Percentiles rank a stretch among this genome's conserved stretches.
These are phyloP conservation scores for Solenopsis fugax DNA, from an alignment of 1,140 invertebrate genomes.

Conservation along the genomic window DNA sequence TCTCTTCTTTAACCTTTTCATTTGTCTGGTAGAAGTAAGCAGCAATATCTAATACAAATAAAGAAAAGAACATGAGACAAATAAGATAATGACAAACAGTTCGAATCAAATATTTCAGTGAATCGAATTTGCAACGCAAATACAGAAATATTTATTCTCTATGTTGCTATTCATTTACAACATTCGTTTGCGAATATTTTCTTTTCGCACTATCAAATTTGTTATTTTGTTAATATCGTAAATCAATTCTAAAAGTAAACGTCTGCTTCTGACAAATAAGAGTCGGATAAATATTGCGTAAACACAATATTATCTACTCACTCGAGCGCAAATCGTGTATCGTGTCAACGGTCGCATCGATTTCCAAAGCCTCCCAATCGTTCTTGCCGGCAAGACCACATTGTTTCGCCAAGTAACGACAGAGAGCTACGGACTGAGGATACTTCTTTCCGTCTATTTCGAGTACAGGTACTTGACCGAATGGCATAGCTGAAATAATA, in stretches of 20 bases:
- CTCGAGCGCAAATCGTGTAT: slow-evolving; percentile 82
- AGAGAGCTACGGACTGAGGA: slow-evolving; percentile 91
- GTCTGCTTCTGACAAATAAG: neutral
- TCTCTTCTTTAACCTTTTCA: slow-evolving; percentile 74
- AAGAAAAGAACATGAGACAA: slow-evolving; percentile 61
- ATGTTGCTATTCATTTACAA: too few species aligned
- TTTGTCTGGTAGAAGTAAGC: slow-evolving; percentile 80
- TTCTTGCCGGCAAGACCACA: slow-evolving; percentile 89
- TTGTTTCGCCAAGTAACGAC: slow-evolving; percentile 90
- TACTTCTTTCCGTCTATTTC: slow-evolving; percentile 91
- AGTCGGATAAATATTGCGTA: neutral
- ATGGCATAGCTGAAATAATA: slow-evolving; percentile 88
- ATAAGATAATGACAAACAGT: neutral
- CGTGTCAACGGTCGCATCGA: slow-evolving; percentile 89
- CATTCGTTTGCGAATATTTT: too few species aligned
- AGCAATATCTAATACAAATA: slow-evolving; percentile 78
- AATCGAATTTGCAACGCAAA: too few species aligned
- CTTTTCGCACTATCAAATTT: neutral
- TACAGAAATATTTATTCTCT: too few species aligned
- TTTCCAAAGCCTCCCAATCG: slow-evolving; percentile 89
- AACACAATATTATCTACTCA: slow-evolving; percentile 69
- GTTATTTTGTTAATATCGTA: neutral
- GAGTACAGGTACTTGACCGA: slow-evolving; percentile 92
- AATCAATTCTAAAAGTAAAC: neutral
- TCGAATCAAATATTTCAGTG: slow-evolving; percentile 53